Evolutionary conservation across 2,113 vertebrate species (phyloP).

Genomic region (Spermophilus dauricus): DNA sequence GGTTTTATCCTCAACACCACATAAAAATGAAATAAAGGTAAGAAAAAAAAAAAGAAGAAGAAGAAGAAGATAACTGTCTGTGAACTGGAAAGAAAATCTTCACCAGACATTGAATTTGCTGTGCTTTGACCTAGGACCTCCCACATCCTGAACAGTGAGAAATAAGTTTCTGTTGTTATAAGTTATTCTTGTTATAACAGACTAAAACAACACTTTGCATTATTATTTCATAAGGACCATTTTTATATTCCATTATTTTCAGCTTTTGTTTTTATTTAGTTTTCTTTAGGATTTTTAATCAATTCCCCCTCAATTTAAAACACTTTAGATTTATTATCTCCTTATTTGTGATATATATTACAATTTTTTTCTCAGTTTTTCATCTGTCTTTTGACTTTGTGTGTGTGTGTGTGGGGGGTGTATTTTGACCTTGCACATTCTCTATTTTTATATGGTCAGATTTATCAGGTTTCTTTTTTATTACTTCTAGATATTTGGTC

Average conservation of each 20-base stretch:
- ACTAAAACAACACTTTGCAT: background rate
- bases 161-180: background rate
- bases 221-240: background rate
- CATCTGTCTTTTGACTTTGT: background rate
- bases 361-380: background rate
- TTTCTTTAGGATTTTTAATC: background rate
- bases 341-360: background rate
- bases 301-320: background rate
- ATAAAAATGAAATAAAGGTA: too few relatives aligned
- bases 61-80: too few relatives aligned
- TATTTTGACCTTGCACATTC: background rate
- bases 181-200: background rate
- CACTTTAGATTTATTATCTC: background rate
- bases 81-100: background rate
- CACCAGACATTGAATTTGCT: background rate
- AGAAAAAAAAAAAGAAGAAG: too few relatives aligned
- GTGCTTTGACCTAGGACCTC: background rate
- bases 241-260: background rate
- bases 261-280: background rate
- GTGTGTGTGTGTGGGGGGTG: background rate
- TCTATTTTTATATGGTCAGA: background rate
- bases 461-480: background rate
- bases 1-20: too few relatives aligned
- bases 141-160: background rate
- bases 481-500: constrained; percentile 27